Base-by-base conservation (phyloP, 2,888 invertebrate species). In the Drosophila rubida region DNA sequence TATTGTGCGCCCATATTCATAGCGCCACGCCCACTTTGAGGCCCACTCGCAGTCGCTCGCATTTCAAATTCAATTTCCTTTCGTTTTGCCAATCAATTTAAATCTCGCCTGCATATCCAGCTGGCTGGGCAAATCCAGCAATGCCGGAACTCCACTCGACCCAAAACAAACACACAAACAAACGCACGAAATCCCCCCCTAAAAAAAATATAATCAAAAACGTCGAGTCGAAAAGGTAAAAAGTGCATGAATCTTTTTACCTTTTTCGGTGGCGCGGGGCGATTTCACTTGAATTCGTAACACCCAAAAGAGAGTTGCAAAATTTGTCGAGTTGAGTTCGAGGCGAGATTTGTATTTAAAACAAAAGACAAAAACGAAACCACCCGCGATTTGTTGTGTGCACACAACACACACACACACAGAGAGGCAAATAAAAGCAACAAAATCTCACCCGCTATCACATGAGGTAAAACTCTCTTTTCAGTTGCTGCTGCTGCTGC, bases 271-370 rank as follows among this genome's bases (percentile, higher is more conserved):
- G 14, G 37, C 35, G 59, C 59, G 50, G 58, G 60, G 78, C 87
- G 87, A 87, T 82, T 82, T 82, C 82, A 82, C 87, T 82, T 85
- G 82, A 81, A 82, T 82, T 82, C 87, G 85, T 82, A 82, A 82
- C 82, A 82, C 82, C 71, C 74, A 55, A 76, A 74, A 71, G 77
- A 79, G 77, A 77, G 77, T 77, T 77, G 79, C 76, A 75, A 75
- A 75, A 75, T 74, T 75, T 74, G 74, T 75, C 13, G 35, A 37
- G 74, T 75, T 30, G 27, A 30, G 27, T 30, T 30, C 63, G 68
- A 77, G 73, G 67, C 63, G 68, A 77, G 77, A 72, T 75, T 76
- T 76, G 75, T 75, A 58, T 77, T 44, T 68, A 67, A 86, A 69
- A 78, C 57, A 68, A 75, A 72, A 86, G 79, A 69, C 69, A 60